These are phyloP conservation scores for Rutpela maculata DNA, from an alignment of 2,888 invertebrate genomes.

Conservation along the genomic window DNA sequence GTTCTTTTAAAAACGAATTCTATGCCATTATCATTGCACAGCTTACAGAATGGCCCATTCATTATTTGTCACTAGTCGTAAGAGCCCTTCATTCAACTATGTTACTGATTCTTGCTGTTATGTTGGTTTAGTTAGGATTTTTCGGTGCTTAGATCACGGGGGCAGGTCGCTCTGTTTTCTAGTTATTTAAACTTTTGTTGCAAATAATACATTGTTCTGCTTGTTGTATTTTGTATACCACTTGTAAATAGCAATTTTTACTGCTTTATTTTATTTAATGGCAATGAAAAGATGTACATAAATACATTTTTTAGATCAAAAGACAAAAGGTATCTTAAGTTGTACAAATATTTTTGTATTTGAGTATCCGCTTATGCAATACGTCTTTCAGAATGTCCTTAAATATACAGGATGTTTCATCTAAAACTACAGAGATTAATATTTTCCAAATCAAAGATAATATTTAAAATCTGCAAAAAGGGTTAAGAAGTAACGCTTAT, in stretches of 20 bases:
- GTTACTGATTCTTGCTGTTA: conserved; percentile 55
- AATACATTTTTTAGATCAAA: not conserved
- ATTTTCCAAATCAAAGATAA: too few species aligned
- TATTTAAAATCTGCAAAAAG: too few species aligned
- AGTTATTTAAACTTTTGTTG: conserved; percentile 42
- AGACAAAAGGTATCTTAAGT: not conserved
- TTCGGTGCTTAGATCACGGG: conserved; percentile 59
- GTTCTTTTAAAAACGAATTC: conserved; percentile 68
- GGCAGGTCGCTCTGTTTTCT: conserved; percentile 41
- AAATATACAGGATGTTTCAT: too few species aligned
- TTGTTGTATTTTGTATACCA: conserved; percentile 27
- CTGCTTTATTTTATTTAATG: conserved; percentile 3
- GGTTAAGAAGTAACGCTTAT: too few species aligned
- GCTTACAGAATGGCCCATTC: conserved; percentile 64
- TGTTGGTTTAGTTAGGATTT: conserved; percentile 57
- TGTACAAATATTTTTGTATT: not conserved
- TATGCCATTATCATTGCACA: conserved; percentile 54
- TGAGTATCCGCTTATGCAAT: not conserved
- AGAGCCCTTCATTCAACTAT: conserved; percentile 38
- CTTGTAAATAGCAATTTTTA: conserved; percentile 25
- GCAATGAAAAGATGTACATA: not conserved
- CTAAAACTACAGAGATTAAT: too few species aligned
- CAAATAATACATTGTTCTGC: conserved; percentile 19
- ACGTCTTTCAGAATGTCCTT: too few species aligned
- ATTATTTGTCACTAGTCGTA: conserved; percentile 64